Evolutionary conservation across 2,888 invertebrate species (phyloP).

Genomic region (Phragmatobia fuliginosa): DNA sequence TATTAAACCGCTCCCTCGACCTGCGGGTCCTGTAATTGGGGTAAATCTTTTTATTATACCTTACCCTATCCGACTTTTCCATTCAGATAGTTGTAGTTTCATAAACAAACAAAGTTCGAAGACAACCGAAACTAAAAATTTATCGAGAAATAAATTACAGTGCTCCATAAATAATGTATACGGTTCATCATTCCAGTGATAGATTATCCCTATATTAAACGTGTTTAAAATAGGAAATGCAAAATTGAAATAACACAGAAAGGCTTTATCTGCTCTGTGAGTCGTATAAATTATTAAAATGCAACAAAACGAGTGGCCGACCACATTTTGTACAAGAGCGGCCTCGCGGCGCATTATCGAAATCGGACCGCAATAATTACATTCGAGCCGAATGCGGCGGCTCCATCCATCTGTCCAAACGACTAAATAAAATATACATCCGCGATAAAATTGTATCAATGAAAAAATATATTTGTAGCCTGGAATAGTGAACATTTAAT

Average conservation of each 20-base stretch:
- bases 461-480: constrained; percentile 67
- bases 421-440: constrained; percentile 73
- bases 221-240: constrained; percentile 51
- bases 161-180: constrained; percentile 37
- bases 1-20: constrained; percentile 75
- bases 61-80: constrained; percentile 26
- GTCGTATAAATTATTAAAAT: constrained; percentile 82
- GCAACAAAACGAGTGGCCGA: constrained; percentile 78
- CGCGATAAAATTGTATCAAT: constrained; percentile 75
- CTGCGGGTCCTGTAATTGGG: constrained; percentile 76
- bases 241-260: constrained; percentile 72
- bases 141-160: constrained; percentile 31
- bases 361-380: constrained; percentile 85
- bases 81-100: constrained; percentile 49
- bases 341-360: constrained; percentile 82
- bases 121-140: constrained; percentile 25
- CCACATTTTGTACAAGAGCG: constrained; percentile 77
- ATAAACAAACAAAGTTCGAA: constrained; percentile 30
- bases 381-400: constrained; percentile 78
- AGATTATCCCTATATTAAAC: constrained; percentile 53
- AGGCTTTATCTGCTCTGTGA: constrained; percentile 75
- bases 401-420: constrained; percentile 77
- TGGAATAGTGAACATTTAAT: constrained; percentile 64
- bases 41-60: constrained; percentile 77
- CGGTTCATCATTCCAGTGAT: constrained; percentile 52